A percentile compares a stretch with the other conserved stretches of the same genome.
phyloP scores from a whole-genome alignment of 2,888 invertebrate genomes.

The Acrobeloides nanus region DNA sequence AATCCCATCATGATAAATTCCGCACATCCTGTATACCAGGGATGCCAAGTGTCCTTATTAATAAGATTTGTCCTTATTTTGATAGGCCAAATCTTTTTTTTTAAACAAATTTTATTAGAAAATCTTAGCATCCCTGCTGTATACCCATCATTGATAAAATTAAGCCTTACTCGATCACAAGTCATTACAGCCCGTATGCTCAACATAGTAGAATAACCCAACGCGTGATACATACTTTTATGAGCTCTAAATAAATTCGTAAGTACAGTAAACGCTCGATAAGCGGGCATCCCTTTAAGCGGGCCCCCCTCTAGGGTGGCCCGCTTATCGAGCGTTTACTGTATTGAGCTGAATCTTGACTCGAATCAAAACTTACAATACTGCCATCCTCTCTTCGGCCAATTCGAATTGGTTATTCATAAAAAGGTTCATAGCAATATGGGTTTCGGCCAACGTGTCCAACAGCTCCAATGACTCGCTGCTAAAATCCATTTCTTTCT shows the following conservation, averaged over 20 bases:
- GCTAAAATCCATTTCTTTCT: conserved; percentile 20
- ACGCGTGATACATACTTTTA: conserved; percentile 80
- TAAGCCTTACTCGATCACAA: conserved; percentile 69
- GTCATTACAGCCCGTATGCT: conserved; percentile 87
- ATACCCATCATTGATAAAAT: too few species aligned
- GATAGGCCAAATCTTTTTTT: too few species aligned
- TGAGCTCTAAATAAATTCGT: conserved; percentile 64
- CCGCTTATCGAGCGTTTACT: too few species aligned
- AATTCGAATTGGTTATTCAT: conserved; percentile 82
- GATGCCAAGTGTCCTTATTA: too few species aligned
- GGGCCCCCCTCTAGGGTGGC: conserved; percentile 1
- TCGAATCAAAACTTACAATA: conserved; percentile 63
- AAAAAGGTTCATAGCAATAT: conserved; percentile 74
- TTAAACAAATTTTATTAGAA: too few species aligned
- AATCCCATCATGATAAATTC: too few species aligned
- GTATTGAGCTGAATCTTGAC: neutral
- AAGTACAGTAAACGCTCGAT: too few species aligned
- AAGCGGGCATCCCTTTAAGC: too few species aligned
- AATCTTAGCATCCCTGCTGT: too few species aligned
- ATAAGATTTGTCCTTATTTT: too few species aligned
- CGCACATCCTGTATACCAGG: too few species aligned
- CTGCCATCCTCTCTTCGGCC: conserved; percentile 71
- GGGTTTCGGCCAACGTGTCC: conserved; percentile 69
- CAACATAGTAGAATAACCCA: conserved; percentile 78
- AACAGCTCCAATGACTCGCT: conserved; percentile 57